A percentile compares a stretch with the other conserved stretches of the same genome.
These are phyloP conservation scores for Seira sanloemensis DNA, from an alignment of 2,888 invertebrate genomes.

Conservation along the genomic window DNA sequence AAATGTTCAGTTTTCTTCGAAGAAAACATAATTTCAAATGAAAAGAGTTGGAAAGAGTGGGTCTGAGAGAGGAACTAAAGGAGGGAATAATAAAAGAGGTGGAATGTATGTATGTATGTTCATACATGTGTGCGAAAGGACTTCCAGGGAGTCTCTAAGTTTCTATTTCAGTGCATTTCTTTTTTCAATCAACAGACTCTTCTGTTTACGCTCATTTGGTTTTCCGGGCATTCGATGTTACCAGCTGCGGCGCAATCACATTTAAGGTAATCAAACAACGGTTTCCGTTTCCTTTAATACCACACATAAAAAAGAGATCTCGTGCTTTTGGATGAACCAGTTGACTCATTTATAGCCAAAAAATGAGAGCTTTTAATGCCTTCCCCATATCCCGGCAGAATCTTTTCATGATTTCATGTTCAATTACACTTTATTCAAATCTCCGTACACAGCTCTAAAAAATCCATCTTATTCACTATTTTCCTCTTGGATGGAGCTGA, in stretches of 20 bases:
- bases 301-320: not conserved
- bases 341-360: not conserved
- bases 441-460: no score
- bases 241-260: constrained; percentile 97
- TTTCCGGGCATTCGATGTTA: constrained; percentile 98
- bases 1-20: no score
- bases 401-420: not conserved
- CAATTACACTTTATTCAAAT: not conserved
- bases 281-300: constrained; percentile 34
- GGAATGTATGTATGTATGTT: constrained; percentile 4
- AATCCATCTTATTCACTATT: no score
- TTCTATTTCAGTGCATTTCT: constrained; percentile 47
- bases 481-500: no score
- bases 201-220: constrained; percentile 98
- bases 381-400: not conserved
- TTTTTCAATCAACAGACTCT: constrained; percentile 84
- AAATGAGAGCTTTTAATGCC: not conserved
- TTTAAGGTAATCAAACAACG: constrained; percentile 88
- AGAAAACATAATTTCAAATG: not conserved
- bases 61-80: not conserved
- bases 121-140: no score
- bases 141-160: no score
- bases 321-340: not conserved
- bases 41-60: not conserved
- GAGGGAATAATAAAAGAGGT: not conserved